Base-by-base conservation (phyloP, 2,888 invertebrate genomes). In the Hartigia nigra region DNA sequence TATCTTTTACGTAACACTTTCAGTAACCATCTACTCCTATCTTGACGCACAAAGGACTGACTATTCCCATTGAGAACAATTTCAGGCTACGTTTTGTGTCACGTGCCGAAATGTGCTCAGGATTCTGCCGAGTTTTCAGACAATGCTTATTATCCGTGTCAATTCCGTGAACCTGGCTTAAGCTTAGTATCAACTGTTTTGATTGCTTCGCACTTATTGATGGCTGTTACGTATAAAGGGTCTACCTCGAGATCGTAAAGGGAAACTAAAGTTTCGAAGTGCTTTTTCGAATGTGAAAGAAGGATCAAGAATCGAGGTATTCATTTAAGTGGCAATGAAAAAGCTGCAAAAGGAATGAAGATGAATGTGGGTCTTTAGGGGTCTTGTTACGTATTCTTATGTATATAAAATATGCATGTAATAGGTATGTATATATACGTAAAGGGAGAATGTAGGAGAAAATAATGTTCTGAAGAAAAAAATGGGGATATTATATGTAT, bases 291-390 rank as follows among this genome's bases (percentile, higher is more conserved):
- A 55, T 55, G 55, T 23, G 23, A 55, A 23, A 55, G 23, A 23
- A 23, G 55, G 55, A 9, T 55, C 55, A 23, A 78, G 77, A 78
- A 80, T 81, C 77, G 81, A 78, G 79, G 79, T 81, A 78, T 79
- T 81, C 81, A 79, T 78, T 78, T 79, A 81, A 80, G 70, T 70
- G 74, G 31, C 72, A 78, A 77, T 79, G 69, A 74, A 75, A 74
- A 74, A 75, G 70, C 77, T 69, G 70, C 75, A 69, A 36, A 74
- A 55, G 14, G 37, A 12, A 74, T 14, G 35, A 1, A 34, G 69
- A 69, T 39, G 23, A 69, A 4, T 31, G 69, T 31, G 32, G 11
- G 12, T 37, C 12, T 12, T n/a, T 76, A 37, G 31, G 70, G 74
- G 78, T 77, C n/a, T 69, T 39, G 69, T 55, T 55, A 55, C 23